Conservation (phyloP, 2,888 invertebrate genomes). For the Dascillus cervinus region DNA sequence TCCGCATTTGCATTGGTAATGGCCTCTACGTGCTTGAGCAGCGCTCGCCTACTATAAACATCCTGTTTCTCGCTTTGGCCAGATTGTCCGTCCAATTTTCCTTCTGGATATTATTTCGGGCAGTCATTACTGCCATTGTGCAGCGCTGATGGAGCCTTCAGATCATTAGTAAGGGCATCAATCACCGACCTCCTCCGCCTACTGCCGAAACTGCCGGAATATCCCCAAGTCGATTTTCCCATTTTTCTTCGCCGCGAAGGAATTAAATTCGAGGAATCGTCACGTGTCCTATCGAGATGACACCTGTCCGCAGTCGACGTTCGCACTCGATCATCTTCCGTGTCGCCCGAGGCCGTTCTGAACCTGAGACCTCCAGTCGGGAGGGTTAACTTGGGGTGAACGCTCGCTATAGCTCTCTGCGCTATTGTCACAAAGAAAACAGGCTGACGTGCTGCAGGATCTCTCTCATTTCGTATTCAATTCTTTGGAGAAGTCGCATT, state of each 20-base stretch:
- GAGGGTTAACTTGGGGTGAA: conserved; percentile 15
- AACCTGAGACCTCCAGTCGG: conserved; percentile 11
- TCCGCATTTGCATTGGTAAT: conserved; percentile 17
- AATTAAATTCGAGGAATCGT: not conserved
- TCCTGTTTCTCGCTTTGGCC: not conserved
- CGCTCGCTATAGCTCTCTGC: conserved; percentile 1
- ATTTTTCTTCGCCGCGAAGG: too few species aligned
- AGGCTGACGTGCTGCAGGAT: conserved; percentile 1
- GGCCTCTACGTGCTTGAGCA: conserved; percentile 12
- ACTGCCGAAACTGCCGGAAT: too few species aligned
- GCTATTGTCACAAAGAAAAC: conserved; percentile 9
- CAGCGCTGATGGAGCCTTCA: conserved; percentile 14
- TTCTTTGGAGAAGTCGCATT: conserved; percentile 1
- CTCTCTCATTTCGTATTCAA: conserved; percentile 7
- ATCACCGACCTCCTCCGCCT: conserved; percentile 20
- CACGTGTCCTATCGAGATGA: conserved; percentile 10
- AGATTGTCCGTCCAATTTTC: too few species aligned
- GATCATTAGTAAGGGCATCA: conserved; percentile 21
- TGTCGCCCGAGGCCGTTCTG: conserved; percentile 14
- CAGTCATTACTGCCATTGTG: too few species aligned
- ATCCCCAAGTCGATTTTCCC: too few species aligned
- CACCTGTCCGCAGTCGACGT: conserved; percentile 18
- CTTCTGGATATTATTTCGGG: too few species aligned
- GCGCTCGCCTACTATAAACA: not conserved
- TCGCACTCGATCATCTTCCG: conserved; percentile 14